phyloP scores from a whole-genome alignment of 1,140 invertebrate species.

The Drosophila ficusphila region DNA sequence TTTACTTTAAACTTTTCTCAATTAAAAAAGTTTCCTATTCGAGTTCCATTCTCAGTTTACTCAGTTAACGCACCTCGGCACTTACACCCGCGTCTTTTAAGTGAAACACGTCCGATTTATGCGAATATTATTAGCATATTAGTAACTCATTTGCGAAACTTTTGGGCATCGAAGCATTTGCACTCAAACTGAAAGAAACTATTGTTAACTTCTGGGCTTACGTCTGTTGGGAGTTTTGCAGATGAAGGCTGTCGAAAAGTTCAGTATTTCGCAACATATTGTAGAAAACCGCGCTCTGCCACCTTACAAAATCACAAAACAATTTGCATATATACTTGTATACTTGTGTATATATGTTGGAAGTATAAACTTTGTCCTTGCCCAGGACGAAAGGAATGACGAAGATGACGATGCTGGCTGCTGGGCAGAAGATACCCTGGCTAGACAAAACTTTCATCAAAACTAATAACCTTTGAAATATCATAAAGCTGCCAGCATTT shows the following conservation, averaged over 20 bases:
- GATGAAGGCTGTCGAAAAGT: slow-evolving; percentile 29
- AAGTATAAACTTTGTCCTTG: slow-evolving; percentile 36
- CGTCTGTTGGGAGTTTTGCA: background rate
- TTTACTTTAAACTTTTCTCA: slow-evolving; percentile 49
- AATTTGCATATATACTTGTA: slow-evolving; percentile 31
- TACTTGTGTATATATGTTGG: background rate
- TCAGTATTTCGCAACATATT: slow-evolving; percentile 30
- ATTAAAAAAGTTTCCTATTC: slow-evolving; percentile 49
- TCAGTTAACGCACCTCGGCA: background rate
- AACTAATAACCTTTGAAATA: slow-evolving; percentile 48
- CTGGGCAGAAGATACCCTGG: slow-evolving; percentile 26
- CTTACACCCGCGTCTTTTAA: background rate
- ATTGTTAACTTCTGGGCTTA: slow-evolving; percentile 8
- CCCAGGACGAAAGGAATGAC: slow-evolving; percentile 2
- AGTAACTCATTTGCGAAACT: slow-evolving; percentile 31
- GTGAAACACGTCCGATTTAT: slow-evolving; percentile 21
- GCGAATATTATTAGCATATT: slow-evolving; percentile 44
- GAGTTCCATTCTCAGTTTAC: slow-evolving; percentile 21
- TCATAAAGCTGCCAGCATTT: slow-evolving; percentile 32
- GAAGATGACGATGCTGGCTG: slow-evolving; percentile 10
- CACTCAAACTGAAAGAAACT: slow-evolving; percentile 3
- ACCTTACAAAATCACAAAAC: slow-evolving; percentile 29
- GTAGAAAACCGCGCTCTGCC: slow-evolving; percentile 4
- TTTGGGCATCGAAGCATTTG: slow-evolving; percentile 5
- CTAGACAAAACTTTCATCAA: slow-evolving; percentile 36